Evolutionary conservation across 2,888 invertebrate genomes (phyloP), one percentile per base, ranked within the genome.

Genomic region (Copidosoma aretas): DNA sequence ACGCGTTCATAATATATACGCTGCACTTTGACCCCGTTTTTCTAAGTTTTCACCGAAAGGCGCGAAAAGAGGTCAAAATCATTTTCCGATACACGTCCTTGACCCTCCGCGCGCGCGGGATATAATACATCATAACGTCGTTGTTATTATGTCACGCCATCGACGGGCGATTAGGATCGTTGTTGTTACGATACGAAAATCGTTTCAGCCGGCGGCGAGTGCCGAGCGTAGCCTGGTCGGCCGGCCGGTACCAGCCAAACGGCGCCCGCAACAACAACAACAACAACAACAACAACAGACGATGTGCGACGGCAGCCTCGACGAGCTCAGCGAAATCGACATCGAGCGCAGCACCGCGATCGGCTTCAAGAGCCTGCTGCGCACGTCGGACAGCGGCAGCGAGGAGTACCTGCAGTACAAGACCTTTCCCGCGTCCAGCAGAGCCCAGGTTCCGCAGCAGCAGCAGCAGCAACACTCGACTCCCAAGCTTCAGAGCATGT

Each of bases 341-440:
- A 73, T 79, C 19, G 78, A 80, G 15, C 75, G 77, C 10, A 79
- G 79, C 70, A 80, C 80, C 1, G 80, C 80, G 10, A 76, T 79
- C 1, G 78, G 78, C 5, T 80, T 80, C 57, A 80, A 79, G 46
- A 75, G 73, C 1, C 71, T 80, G 10, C 68, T 80, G 10, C 76
- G 79, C 54, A 77, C 78, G 1, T 79, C 79, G 2, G 80, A 80
- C 60, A 79, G 79, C 58, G 80, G 79, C 14, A 78, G 78, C 8
- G 80, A 80, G 63, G 79, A 79, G 65, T 80, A 75, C 71, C 71
- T 80, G 1, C 80, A 80, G 57, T 75, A 76, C 67, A 77, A 77
- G 61, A 73, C 75, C 12, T 76, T 77, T 25, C 77, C 77, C 10
- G 61, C 64, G 1, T 21, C 64, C 21, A 21, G 17, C 17, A 66